These are phyloP conservation scores for Drosophila insularis DNA, from an alignment of 1,140 invertebrate species.

Conservation along the genomic window DNA sequence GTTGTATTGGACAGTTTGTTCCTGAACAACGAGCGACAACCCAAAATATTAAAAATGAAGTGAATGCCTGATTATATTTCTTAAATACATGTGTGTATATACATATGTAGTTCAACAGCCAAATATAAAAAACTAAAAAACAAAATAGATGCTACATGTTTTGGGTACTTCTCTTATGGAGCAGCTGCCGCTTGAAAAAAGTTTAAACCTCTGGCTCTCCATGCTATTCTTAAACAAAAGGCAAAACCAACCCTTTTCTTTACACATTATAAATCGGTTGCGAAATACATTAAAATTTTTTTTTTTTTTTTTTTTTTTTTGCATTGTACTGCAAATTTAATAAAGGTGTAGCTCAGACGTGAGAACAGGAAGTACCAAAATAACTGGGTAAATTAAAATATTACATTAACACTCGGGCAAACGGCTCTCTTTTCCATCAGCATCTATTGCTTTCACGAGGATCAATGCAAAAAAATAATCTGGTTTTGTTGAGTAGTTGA, in stretches of 20 bases:
- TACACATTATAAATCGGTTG: constrained; percentile 42
- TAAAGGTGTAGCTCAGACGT: constrained; percentile 22
- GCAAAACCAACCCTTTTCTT: constrained; percentile 9
- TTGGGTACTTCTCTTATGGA: not conserved
- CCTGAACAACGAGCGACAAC: too few relatives aligned
- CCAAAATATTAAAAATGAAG: too few relatives aligned
- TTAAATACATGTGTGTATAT: too few relatives aligned
- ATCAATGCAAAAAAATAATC: constrained; percentile 29
- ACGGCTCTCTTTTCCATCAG: too few relatives aligned
- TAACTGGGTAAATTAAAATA: constrained; percentile 66
- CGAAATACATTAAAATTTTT: constrained; percentile 52
- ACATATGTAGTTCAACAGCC: too few relatives aligned
- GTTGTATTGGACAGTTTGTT: too few relatives aligned
- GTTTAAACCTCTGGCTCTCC: too few relatives aligned
- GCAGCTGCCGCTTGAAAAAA: constrained; percentile 25
- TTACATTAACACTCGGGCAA: constrained; percentile 61
- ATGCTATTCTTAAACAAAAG: not conserved
- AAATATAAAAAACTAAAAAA: too few relatives aligned
- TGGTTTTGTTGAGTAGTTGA: constrained; percentile 37
- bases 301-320: constrained; percentile 51
- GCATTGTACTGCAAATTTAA: constrained; percentile 52
- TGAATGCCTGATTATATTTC: too few relatives aligned
- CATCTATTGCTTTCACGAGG: not conserved
- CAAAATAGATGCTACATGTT: too few relatives aligned
- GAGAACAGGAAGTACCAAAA: constrained; percentile 65